Percentiles rank a stretch among this genome's conserved stretches.
Evolutionary conservation across 2,113 vertebrate species (phyloP).

Genomic region (Neotoma lepida): DNA sequence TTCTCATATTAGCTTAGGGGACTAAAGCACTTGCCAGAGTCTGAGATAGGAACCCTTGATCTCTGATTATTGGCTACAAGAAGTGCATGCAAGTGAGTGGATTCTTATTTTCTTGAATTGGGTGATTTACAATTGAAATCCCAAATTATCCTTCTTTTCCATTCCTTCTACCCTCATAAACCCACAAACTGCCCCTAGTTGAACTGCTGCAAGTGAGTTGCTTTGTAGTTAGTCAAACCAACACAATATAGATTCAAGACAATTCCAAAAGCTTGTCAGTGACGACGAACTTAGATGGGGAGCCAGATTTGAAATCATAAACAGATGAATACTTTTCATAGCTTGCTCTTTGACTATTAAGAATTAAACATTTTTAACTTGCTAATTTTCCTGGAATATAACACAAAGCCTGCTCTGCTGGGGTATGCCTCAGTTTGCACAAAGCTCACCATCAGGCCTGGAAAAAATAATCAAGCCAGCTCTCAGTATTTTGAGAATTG

Average conservation of each 20-base stretch:
- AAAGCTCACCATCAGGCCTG: background rate
- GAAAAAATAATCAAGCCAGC: slow-evolving; percentile 11
- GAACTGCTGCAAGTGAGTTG: background rate
- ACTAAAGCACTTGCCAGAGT: background rate
- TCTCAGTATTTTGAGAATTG: slow-evolving; percentile 53
- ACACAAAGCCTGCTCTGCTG: background rate
- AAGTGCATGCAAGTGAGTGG: background rate
- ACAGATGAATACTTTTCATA: slow-evolving; percentile 43
- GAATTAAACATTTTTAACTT: slow-evolving; percentile 48
- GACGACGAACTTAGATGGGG: slow-evolving; percentile 16
- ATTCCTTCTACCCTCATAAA: background rate
- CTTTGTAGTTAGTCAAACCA: slow-evolving; percentile 46
- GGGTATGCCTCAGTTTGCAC: background rate
- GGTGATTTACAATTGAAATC: slow-evolving; percentile 50
- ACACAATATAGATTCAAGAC: slow-evolving; percentile 7
- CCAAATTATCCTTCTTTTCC: background rate
- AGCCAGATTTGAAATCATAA: slow-evolving; percentile 65
- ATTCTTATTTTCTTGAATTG: slow-evolving; percentile 54
- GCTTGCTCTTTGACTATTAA: slow-evolving; percentile 27
- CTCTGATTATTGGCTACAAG: background rate
- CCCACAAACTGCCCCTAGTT: background rate
- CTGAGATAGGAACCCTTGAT: background rate
- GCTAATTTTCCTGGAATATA: slow-evolving; percentile 44
- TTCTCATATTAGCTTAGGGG: background rate
- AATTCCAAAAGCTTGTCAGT: slow-evolving; percentile 29